Conservation (phyloP, 2,888 invertebrate species). For the Ceriagrion tenellum region DNA sequence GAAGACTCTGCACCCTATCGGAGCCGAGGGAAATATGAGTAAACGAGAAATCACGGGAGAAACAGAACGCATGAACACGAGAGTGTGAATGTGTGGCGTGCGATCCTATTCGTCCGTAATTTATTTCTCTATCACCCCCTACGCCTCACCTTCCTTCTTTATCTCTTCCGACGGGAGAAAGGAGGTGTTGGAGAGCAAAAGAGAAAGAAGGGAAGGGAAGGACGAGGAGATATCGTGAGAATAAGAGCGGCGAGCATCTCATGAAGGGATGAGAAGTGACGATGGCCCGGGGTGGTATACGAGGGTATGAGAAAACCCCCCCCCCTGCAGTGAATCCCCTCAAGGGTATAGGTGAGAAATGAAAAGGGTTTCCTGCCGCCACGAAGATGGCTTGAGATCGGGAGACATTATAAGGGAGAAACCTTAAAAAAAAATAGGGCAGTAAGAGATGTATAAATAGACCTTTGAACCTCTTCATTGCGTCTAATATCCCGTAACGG, state of each 20-base stretch:
- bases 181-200: neutral
- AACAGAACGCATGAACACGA: no score
- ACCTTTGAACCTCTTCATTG: neutral
- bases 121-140: neutral
- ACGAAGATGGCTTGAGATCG: neutral
- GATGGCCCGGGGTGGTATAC: neutral
- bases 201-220: neutral
- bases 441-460: neutral
- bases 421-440: neutral
- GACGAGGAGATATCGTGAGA: neutral
- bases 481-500: neutral
- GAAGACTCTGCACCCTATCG: neutral
- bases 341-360: neutral
- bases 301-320: no score
- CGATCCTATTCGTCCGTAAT: neutral
- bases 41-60: neutral
- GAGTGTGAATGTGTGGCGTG: neutral
- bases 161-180: neutral
- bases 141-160: neutral
- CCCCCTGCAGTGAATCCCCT: neutral
- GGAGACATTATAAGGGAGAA: neutral
- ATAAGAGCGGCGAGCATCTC: neutral
- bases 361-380: neutral
- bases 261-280: neutral
- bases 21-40: neutral